Conservation (phyloP, 2,888 invertebrate species). For the Proisotoma minuta region DNA sequence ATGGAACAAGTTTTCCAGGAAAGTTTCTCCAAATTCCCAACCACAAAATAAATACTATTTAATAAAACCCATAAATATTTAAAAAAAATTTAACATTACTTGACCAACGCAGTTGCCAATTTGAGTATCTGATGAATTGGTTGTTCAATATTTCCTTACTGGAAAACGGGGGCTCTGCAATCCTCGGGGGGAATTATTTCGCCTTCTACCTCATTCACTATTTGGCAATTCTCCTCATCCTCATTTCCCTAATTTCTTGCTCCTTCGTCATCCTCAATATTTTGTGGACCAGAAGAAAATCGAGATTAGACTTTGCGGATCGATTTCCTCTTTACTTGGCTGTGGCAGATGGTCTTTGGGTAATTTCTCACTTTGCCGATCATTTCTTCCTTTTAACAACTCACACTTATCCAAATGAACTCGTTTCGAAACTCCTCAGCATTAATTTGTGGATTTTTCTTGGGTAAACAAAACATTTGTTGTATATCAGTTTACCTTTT, state of each 20-base stretch:
- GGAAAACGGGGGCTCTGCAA: constrained; percentile 9
- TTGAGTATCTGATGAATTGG: constrained; percentile 3
- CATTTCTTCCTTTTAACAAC: constrained; percentile 16
- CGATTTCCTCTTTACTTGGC: constrained; percentile 30
- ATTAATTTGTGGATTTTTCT: constrained; percentile 27
- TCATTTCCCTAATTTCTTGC: constrained; percentile 12
- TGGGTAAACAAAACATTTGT: constrained; percentile 12
- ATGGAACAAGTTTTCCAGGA: no score
- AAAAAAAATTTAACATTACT: no score
- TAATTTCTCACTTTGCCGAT: constrained; percentile 25
- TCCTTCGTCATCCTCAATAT: constrained; percentile 11
- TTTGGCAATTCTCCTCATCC: constrained; percentile 15
- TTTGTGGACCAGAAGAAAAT: background rate
- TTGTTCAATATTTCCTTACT: constrained; percentile 15
- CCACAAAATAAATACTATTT: no score
- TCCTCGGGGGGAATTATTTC: constrained; percentile 17
- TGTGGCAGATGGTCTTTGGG: constrained; percentile 22
- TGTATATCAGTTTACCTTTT: background rate
- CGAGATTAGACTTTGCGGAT: constrained; percentile 17
- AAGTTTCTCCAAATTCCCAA: no score
- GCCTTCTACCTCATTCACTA: constrained; percentile 22
- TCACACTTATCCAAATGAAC: background rate
- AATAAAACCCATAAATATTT: no score
- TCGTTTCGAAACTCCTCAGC: background rate
- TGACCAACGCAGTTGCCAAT: no score